phyloP scores from a whole-genome alignment of 2,797 vertebrate genomes.

The Macroramphosus scolopax region DNA sequence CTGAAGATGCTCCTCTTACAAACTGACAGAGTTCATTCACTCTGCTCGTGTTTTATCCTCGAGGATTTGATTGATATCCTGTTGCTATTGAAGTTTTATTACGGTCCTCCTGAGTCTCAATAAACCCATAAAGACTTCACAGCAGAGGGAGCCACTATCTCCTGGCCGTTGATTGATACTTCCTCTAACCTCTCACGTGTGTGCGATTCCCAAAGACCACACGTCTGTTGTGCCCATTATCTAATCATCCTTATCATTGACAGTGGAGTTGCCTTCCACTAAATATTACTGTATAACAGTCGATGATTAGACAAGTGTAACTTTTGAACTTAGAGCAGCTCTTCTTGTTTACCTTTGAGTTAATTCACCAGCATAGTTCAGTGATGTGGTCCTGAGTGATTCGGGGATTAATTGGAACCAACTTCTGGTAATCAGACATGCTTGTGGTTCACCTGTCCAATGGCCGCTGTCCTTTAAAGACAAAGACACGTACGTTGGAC shows the following conservation, averaged over 20 bases:
- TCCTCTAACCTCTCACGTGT: conserved; percentile 15
- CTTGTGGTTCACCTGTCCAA: conserved; percentile 11
- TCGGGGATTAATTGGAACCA: conserved; percentile 51
- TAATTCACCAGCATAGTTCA: conserved; percentile 28
- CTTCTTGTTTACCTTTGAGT: too few species aligned
- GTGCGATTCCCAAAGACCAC: too few species aligned
- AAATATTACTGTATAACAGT: background rate
- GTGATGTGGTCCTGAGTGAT: conserved; percentile 32
- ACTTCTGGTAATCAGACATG: conserved; percentile 22
- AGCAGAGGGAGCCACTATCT: background rate
- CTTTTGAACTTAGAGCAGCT: too few species aligned
- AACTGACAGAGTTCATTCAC: conserved; percentile 28
- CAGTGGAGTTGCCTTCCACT: conserved; percentile 6
- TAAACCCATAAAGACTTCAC: conserved; percentile 12
- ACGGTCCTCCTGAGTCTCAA: background rate
- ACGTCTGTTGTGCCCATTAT: conserved; percentile 15
- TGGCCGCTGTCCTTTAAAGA: background rate
- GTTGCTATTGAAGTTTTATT: conserved; percentile 13
- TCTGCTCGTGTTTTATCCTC: conserved; percentile 11
- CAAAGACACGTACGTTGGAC: too few species aligned
- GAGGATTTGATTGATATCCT: background rate
- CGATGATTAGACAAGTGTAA: background rate
- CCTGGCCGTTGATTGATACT: conserved; percentile 15
- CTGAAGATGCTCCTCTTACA: conserved; percentile 26
- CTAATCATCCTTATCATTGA: conserved; percentile 11